Percentiles rank a stretch among this genome's conserved stretches.
Conservation (phyloP, 2,113 vertebrate species). For the Pristiophorus japonicus region DNA sequence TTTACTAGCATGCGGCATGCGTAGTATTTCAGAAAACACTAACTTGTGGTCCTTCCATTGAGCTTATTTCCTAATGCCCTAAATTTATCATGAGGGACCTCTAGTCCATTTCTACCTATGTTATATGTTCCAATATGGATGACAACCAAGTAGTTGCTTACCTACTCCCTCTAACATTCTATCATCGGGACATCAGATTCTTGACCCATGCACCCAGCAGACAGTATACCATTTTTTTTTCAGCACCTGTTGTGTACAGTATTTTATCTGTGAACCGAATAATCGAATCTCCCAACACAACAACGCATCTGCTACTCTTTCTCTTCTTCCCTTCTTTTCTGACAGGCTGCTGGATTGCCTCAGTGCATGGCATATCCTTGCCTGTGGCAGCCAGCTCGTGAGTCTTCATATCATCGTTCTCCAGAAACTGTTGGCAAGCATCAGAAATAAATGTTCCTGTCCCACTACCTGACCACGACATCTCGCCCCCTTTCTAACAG, state of each 20-base stretch:
- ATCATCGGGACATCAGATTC: neutral
- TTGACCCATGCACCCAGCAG: neutral
- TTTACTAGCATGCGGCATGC: neutral
- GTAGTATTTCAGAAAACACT: neutral
- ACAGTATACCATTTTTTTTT: neutral
- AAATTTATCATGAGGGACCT: neutral
- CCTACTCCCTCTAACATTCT: neutral
- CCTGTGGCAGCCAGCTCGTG: neutral
- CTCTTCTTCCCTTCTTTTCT: neutral
- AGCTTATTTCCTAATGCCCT: neutral
- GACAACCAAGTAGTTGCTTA: neutral
- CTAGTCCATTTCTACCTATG: neutral
- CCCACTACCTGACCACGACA: neutral
- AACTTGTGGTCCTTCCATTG: neutral
- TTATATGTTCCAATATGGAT: neutral
- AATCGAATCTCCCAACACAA: neutral
- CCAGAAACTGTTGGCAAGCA: neutral
- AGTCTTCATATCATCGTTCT: neutral
- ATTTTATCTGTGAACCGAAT: too few species aligned
- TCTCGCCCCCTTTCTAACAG: neutral
- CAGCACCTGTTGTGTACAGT: neutral
- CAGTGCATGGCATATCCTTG: neutral
- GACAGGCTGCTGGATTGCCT: neutral
- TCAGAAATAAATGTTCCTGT: neutral
- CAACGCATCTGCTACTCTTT: neutral